Evolutionary conservation across 2,888 invertebrate species (phyloP), one percentile per base, ranked within the genome.

Genomic region (Conchocele bisecta): DNA sequence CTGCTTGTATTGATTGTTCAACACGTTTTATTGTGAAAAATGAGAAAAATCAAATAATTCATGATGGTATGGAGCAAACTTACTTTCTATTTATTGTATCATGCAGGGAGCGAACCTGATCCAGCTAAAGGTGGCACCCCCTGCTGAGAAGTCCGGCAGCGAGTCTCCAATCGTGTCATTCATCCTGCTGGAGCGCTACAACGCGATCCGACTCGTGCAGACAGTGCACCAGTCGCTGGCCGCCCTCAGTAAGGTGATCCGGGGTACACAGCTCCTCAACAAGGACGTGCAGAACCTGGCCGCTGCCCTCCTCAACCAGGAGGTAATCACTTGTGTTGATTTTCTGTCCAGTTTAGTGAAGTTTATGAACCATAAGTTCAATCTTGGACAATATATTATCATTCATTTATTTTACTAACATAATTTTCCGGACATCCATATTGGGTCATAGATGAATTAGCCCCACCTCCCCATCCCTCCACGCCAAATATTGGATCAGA

Each of bases 181-280:
- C 88, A 91, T 95, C 17, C 81, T 88, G 2, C 93, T 95, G 75
- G 95, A 96, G 88, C 92, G 93, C 65, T 92, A 91, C 67, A 92
- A 93, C 72, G 93, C 93, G 0, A 89, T 94, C n/a, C 90, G 88
- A 53, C 90, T 95, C 44, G 92, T 95, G 9, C 94, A 94, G 86
- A 88, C 89, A 24, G 93, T 95, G 7, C 94, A 95, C 82, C 91
- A 92, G 58, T 91, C 92, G 44, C 91, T 95, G 64, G 93, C 94
- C 0, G 89, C 91, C 2, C 91, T 95, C 15, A 94, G 94, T 82
- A 93, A 93, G 88, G 93, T 94, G 39, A 92, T 94, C 68, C 92
- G 94, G 80, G 94, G 94, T 15, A 91, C 92, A n/a, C 86, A 92
- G 44, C 89, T 92, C 9, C 92, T 94, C 0, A 93, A 92, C 24